Evolutionary conservation across 2,888 invertebrate species (phyloP), one percentile per base, ranked within the genome.

Genomic region (Pelosia muscerda): DNA sequence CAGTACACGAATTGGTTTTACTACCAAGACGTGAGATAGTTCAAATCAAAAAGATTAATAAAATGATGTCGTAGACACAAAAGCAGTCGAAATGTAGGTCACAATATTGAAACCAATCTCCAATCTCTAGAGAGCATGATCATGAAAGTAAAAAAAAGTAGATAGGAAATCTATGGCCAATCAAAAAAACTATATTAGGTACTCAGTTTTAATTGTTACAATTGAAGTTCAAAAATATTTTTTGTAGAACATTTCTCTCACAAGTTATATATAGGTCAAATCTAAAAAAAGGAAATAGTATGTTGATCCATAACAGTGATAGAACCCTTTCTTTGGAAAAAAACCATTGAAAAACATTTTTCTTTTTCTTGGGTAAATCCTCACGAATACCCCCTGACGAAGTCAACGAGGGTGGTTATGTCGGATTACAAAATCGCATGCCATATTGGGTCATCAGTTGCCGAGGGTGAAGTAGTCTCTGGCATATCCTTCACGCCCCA

Each of bases 51-150:
- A 49, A 49, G 49, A 49, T 49, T 49, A 55, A 55, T 25, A 15
- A 55, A 55, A 25, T 55, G 25, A 25, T 55, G 13, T 55, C 23
- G 25, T 13, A 49, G 19, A 49, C 49, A 25, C 25, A 55, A 55
- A 25, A 13, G 23, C 13, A 34, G 58, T 11, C 8, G 8, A 49
- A 42, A 61, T 26, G n/a, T 61, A 26, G 19, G 26, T 26, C 42
- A 42, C 25, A 42, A 26, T n/a, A 61, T 42, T 49, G 26, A 49
- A 61, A n/a, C 26, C 42, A 42, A 26, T 49, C 49, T 49, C 61
- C 42, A 49, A 61, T 61, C 42, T 61, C 42, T 49, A 25, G n/a
- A 55, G 25, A 23, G 19, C n/a, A n/a, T 13, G 61, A 61, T 15
- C 49, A 49, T n/a, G 42, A 61, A 25, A 10, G 15, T 11, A n/a